phyloP scores from a whole-genome alignment of 2,888 invertebrate species.

The Leptinotarsa haldemani region DNA sequence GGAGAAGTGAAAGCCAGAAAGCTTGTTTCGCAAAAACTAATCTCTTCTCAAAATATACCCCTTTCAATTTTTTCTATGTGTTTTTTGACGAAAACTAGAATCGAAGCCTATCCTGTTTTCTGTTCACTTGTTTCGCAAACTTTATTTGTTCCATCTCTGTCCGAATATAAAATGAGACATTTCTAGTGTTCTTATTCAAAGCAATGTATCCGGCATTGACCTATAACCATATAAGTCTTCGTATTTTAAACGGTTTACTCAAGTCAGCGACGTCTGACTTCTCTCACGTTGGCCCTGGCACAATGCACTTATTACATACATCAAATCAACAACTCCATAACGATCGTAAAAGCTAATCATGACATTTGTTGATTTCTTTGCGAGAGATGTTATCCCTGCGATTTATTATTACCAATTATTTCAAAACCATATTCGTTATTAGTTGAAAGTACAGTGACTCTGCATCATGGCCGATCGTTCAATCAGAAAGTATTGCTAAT shows the following conservation, averaged over 20 bases:
- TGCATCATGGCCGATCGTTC: background rate
- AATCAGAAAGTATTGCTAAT: too few relatives aligned
- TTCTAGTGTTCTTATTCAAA: constrained; percentile 30
- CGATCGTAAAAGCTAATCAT: constrained; percentile 8
- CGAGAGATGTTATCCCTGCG: constrained; percentile 21
- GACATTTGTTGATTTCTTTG: constrained; percentile 13
- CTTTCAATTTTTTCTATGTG: too few relatives aligned
- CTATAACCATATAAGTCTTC: constrained; percentile 55
- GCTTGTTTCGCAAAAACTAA: too few relatives aligned
- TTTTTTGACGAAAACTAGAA: too few relatives aligned
- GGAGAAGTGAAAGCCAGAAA: too few relatives aligned
- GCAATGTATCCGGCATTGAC: constrained; percentile 52
- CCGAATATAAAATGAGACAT: constrained; percentile 13
- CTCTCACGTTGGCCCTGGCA: constrained; percentile 46
- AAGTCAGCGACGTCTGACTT: constrained; percentile 44
- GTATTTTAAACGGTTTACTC: constrained; percentile 47
- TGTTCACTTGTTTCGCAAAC: background rate
- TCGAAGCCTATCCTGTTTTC: too few relatives aligned
- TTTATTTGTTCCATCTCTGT: constrained; percentile 8
- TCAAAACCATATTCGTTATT: constrained; percentile 1
- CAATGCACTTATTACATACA: constrained; percentile 47
- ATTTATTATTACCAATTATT: constrained; percentile 10
- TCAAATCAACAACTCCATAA: constrained; percentile 22
- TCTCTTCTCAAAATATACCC: too few relatives aligned
- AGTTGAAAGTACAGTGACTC: constrained; percentile 1